phyloP scores from a whole-genome alignment of 2,113 vertebrate genomes.

The Boleophthalmus pectinirostris region DNA sequence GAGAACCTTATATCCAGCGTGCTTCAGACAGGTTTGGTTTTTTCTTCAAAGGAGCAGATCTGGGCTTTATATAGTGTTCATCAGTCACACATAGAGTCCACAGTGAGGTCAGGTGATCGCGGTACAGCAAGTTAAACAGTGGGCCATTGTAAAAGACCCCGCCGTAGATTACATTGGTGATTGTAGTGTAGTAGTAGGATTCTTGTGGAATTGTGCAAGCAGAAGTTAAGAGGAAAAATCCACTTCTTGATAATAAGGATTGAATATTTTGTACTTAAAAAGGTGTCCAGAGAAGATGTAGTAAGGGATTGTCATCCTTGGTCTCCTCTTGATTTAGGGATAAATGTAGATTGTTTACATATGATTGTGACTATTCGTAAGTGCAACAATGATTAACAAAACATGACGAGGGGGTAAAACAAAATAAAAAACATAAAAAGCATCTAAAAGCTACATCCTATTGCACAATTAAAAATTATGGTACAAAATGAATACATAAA shows the following conservation, averaged over 20 bases:
- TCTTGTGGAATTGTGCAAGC: slow-evolving; percentile 61
- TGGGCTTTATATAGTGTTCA: slow-evolving; percentile 44
- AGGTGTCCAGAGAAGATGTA: slow-evolving; percentile 34
- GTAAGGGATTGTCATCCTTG: slow-evolving; percentile 67
- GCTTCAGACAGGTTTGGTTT: slow-evolving; percentile 48
- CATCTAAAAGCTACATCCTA: slow-evolving; percentile 91
- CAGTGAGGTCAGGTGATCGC: slow-evolving; percentile 56
- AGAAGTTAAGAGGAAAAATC: slow-evolving; percentile 38
- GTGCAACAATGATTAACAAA: slow-evolving; percentile 72
- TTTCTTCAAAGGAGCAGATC: slow-evolving; percentile 33
- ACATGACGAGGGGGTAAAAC: slow-evolving; percentile 51
- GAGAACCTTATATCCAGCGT: slow-evolving; percentile 66
- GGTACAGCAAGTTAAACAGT: slow-evolving; percentile 35
- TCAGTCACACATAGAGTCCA: slow-evolving; percentile 36
- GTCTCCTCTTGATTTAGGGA: slow-evolving; percentile 46
- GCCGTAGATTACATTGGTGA: slow-evolving; percentile 36
- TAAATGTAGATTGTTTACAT: slow-evolving; percentile 49
- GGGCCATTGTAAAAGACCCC: slow-evolving; percentile 46
- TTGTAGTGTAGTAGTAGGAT: slow-evolving; percentile 37
- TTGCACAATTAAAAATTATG: slow-evolving; percentile 94
- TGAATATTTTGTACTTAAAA: slow-evolving; percentile 40
- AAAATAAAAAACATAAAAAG: slow-evolving; percentile 72
- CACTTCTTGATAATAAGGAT: slow-evolving; percentile 25
- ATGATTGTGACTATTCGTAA: slow-evolving; percentile 69
- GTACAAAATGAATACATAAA: slow-evolving; percentile 78